A percentile compares a stretch with the other conserved stretches of the same genome.
These are phyloP conservation scores for Zaprionus taronus DNA, from an alignment of 1,140 invertebrate species.

Conservation along the genomic window DNA sequence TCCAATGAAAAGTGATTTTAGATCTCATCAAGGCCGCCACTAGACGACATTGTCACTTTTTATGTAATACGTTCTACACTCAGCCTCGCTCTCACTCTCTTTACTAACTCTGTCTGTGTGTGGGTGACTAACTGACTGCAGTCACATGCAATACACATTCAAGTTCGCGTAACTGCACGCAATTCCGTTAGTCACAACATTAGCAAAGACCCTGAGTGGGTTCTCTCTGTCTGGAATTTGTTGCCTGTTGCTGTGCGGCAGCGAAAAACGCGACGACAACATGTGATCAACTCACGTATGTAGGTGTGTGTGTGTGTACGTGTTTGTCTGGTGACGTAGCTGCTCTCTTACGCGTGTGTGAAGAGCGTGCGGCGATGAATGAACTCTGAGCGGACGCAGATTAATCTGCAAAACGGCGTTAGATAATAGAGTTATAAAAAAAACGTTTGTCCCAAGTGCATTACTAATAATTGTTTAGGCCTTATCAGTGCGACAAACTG, in stretches of 20 bases:
- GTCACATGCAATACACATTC: slow-evolving; percentile 45
- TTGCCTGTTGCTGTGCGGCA: slow-evolving; percentile 60
- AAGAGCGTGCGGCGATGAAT: slow-evolving; percentile 22
- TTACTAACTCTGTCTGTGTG: background rate
- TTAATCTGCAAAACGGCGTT: slow-evolving; percentile 39
- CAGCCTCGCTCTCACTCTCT: slow-evolving; percentile 12
- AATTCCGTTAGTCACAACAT: slow-evolving; percentile 47
- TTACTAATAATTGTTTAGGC: slow-evolving; percentile 20
- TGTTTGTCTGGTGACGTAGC: slow-evolving; percentile 61
- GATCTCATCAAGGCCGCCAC: slow-evolving; percentile 52
- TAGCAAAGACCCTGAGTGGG: slow-evolving; percentile 53
- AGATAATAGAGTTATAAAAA: slow-evolving; percentile 51
- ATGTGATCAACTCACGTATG: slow-evolving; percentile 60
- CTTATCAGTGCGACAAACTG: slow-evolving; percentile 31
- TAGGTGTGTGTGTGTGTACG: slow-evolving; percentile 24
- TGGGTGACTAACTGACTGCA: slow-evolving; percentile 47
- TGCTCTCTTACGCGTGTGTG: slow-evolving; percentile 20
- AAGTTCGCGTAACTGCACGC: slow-evolving; percentile 75
- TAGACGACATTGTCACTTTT: slow-evolving; percentile 58
- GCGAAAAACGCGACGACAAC: slow-evolving; percentile 40
- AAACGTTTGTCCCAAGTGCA: slow-evolving; percentile 8
- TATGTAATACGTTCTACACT: slow-evolving; percentile 24
- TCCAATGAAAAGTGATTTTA: slow-evolving; percentile 69
- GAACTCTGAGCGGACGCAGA: slow-evolving; percentile 29
- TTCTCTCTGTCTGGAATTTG: slow-evolving; percentile 38